Percentiles rank a stretch among this genome's conserved stretches.
Conservation (phyloP, 1,140 invertebrate genomes). For the Harpegnathos saltator region DNA sequence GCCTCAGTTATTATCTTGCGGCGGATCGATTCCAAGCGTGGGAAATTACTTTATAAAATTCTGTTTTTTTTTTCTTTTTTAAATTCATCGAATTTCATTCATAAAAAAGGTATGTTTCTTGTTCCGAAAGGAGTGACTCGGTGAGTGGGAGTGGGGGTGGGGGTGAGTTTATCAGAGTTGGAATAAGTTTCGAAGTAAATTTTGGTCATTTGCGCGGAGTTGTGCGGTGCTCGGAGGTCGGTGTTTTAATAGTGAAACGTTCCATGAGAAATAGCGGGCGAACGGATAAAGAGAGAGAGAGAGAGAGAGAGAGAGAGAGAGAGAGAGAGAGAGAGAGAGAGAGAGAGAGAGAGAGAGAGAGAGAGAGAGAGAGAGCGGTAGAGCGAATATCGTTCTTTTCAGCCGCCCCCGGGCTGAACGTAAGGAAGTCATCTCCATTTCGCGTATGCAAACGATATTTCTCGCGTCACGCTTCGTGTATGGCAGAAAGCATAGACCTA, state of each 20-base stretch:
- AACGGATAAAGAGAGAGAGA: too few relatives aligned
- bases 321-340: too few relatives aligned
- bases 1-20: too few relatives aligned
- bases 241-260: background rate
- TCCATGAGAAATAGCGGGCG: background rate
- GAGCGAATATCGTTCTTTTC: conserved; percentile 14
- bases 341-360: too few relatives aligned
- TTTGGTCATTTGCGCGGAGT: background rate
- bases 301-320: too few relatives aligned
- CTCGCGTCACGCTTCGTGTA: conserved; percentile 53
- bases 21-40: too few relatives aligned
- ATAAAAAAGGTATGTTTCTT: background rate
- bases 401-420: background rate
- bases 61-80: background rate
- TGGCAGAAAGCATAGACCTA: conserved; percentile 56
- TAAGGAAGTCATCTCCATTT: conserved; percentile 52
- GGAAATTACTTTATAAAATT: background rate
- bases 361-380: too few relatives aligned
- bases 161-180: background rate
- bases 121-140: background rate
- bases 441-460: conserved; percentile 55
- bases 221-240: background rate
- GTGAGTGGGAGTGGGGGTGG: too few relatives aligned
- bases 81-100: background rate
- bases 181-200: conserved; percentile 9